These are phyloP conservation scores for Petrosia ficiformis DNA, from an alignment of 37 sponge, comb jelly and placozoan genomes.

Conservation along the genomic window DNA sequence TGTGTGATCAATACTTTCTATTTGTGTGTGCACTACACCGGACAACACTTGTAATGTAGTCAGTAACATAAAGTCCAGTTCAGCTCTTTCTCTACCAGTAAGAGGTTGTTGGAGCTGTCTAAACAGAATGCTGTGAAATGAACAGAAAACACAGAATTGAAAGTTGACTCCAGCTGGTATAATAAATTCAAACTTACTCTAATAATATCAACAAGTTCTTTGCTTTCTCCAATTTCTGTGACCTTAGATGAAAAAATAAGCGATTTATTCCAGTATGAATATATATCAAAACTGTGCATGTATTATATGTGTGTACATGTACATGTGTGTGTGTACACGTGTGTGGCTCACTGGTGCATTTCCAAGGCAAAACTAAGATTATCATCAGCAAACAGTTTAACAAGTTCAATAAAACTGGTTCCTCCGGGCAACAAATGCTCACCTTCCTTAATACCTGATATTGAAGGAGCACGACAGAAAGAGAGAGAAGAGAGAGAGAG, in stretches of 20 bases:
- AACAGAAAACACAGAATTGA: too few species aligned
- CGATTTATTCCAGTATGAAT: too few species aligned
- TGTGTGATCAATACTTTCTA: background rate
- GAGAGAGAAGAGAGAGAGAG: background rate
- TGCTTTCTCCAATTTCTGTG: background rate
- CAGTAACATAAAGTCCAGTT: background rate
- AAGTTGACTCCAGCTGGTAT: background rate
- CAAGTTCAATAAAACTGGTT: background rate
- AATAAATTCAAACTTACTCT: background rate
- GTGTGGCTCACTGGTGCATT: too few species aligned
- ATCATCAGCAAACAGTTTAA: background rate
- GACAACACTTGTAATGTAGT: background rate
- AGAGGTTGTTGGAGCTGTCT: background rate
- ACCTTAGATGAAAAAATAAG: too few species aligned
- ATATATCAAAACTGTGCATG: too few species aligned
- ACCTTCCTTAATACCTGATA: too few species aligned
- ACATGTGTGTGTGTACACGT: too few species aligned
- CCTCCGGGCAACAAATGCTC: background rate
- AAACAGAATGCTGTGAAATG: background rate
- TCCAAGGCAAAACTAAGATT: background rate
- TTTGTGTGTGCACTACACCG: background rate
- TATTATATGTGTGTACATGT: too few species aligned
- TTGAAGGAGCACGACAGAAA: background rate
- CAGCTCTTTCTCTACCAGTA: background rate
- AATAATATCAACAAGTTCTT: background rate